Base-by-base conservation (phyloP, 2,888 invertebrate species). In the Marronus borbonicus region DNA sequence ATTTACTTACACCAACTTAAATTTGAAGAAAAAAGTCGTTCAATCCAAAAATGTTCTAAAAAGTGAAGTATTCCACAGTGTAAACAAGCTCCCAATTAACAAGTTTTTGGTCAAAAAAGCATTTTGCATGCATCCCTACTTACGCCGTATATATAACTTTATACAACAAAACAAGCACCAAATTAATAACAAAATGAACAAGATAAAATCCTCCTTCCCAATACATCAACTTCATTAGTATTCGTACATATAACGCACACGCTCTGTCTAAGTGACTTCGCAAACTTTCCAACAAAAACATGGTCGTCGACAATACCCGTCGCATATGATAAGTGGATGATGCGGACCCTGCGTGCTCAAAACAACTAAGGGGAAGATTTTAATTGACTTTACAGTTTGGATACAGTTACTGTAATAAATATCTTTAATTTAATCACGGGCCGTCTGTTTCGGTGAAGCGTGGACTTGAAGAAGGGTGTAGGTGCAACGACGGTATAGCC, bases 341-440 rank as follows among this genome's bases (percentile, higher is more conserved):
- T 66, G 72, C 49, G 44, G 55, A 60, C 72, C 72, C 72, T 44
- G 66, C 58, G 49, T 58, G 28, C 49, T 50, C 12, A 68, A 58
- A 78, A 72, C 77, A 77, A 74, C 72, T 58, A 79, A 79, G 79
- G 81, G 82, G 82, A 78, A 78, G 77, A 80, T 82, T 81, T 81
- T 84, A 84, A 84, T 84, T 83, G 84, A 83, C 83, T 84, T 84
- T 83, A 77, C 82, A 81, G 81, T 83, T 81, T 82, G 81, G 80
- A 12, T 44, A 81, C 79, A 81, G 80, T 82, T 82, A 81, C 80
- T 80, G 79, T 81, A 82, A 83, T 82, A 82, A 83, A 83, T 83
- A 82, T 81, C 82, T 82, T 83, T 82, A 83, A 83, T 82, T 83
- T 83, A 83, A 83, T 82, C 81, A 78, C 80, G 76, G 68, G 60